A percentile compares a stretch with the other conserved stretches of the same genome.
phyloP scores from a whole-genome alignment of 2,797 vertebrate species.

The Champsocephalus gunnari region DNA sequence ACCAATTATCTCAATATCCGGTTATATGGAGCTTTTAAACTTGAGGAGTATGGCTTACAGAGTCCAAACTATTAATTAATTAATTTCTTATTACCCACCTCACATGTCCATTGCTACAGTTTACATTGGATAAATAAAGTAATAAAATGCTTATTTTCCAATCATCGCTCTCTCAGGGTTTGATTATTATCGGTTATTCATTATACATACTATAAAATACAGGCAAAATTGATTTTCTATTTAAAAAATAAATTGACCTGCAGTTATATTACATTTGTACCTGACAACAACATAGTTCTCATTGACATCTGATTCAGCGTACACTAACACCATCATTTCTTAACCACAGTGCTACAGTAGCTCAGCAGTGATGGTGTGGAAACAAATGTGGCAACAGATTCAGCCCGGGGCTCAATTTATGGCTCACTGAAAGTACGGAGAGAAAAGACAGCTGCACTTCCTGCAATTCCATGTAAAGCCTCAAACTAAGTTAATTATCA shows the following conservation, averaged over 20 bases:
- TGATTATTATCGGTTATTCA: not conserved
- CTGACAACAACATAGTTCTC: constrained; percentile 11
- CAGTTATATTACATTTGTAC: not conserved
- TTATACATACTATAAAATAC: not conserved
- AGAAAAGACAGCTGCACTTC: constrained; percentile 56
- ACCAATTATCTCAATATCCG: constrained; percentile 59
- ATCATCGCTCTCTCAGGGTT: not conserved
- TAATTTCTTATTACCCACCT: not conserved
- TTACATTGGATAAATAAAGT: not conserved
- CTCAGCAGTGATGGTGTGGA: constrained; percentile 44
- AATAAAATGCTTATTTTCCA: not conserved
- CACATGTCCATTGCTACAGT: not conserved
- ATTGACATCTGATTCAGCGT: constrained; percentile 26
- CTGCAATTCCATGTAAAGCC: constrained; percentile 54
- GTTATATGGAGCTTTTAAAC: constrained; percentile 45
- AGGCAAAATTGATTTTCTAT: not conserved
- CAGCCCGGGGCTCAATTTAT: constrained; percentile 46
- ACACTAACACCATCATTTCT: constrained; percentile 25
- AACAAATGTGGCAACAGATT: constrained; percentile 55
- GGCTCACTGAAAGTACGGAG: constrained; percentile 43
- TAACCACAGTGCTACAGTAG: constrained; percentile 46
- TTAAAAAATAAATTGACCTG: constrained; percentile 1
- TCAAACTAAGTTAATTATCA: constrained; percentile 61
- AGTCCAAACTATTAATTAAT: constrained; percentile 6
- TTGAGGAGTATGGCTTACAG: constrained; percentile 15